Base-by-base conservation (phyloP, 1,140 invertebrate genomes). In the Diplogasteroides magnus region DNA sequence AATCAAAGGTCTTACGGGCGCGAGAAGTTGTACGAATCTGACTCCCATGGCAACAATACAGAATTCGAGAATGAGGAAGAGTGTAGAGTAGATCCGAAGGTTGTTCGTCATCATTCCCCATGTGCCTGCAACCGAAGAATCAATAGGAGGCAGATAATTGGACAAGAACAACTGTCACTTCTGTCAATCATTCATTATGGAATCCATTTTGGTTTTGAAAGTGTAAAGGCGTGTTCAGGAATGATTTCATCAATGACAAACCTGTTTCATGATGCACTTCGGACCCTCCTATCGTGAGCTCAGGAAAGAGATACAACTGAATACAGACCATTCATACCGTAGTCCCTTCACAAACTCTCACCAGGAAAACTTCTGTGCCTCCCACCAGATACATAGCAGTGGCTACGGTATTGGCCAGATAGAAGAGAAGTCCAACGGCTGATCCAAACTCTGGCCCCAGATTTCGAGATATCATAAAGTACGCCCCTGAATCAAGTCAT, bases 381-480 rank as follows among this genome's bases (percentile, higher is more conserved):
- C 96, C 96, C 57, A 96, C 84, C 32, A 87, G 94, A 85, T 98
- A 99, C 96, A 98, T 98, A 72, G 96, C 92, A 1, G 93, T 94
- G 6, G 96, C 96, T 26, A 98, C 87, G 0, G 94, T 97, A 32
- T 95, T 99, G n/a, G 94, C 96, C 11, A 95, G 92, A 85, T 98
- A 98, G 86, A 98, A 99, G 1, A 99, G 86, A 86, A 98, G 92
- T 23, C 96, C 96, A 11, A 99, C 95, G 61, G 96, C 96, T 1
- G 94, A 94, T 56, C 96, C 96, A 85, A 97, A 98, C 84, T 98
- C 96, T 0, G 95, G 95, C 6, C 96, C 96, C 63, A 98, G 87
- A 67, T 94, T 92, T 77, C 96, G 87, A 2, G 76, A 79, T 86
- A 99, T 98, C 94, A 98, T 97, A 84, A 98, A 99, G 85, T 99